These are phyloP conservation scores for Strigamia transsilvanica DNA, from an alignment of 2,888 invertebrate species.

Conservation along the genomic window DNA sequence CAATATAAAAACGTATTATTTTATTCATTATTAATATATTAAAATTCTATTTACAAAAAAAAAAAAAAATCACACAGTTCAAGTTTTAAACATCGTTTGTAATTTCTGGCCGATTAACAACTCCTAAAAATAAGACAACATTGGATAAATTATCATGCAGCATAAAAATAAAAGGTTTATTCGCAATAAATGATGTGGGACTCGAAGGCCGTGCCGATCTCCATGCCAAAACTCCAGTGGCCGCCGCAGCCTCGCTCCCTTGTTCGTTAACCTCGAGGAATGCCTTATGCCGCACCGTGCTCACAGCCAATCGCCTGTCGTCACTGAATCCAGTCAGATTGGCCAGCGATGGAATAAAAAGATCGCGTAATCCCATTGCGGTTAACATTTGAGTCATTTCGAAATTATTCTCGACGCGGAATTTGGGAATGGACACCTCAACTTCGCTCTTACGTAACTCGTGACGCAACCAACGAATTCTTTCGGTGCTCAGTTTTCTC, in stretches of 20 bases:
- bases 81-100: conserved; percentile 23
- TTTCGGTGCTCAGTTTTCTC: not conserved
- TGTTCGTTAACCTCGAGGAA: conserved; percentile 87
- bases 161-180: conserved; percentile 59
- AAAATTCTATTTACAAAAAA: conserved; percentile 34
- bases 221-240: conserved; percentile 66
- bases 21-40: conserved; percentile 9
- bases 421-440: conserved; percentile 53
- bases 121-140: conserved; percentile 58
- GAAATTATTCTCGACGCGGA: conserved; percentile 53
- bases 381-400: conserved; percentile 52
- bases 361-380: conserved; percentile 52
- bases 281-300: conserved; percentile 81
- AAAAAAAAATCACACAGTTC: not conserved
- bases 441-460: conserved; percentile 32
- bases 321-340: conserved; percentile 55
- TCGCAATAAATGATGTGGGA: conserved; percentile 55
- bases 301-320: conserved; percentile 68
- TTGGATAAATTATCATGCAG: conserved; percentile 57
- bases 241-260: conserved; percentile 85
- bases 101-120: conserved; percentile 53
- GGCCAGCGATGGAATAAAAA: conserved; percentile 50
- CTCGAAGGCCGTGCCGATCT: conserved; percentile 35
- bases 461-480: conserved; percentile 34
- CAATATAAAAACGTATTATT: not conserved